Evolutionary conservation across 2,113 vertebrate species (phyloP).

Genomic region (Callionymus lyra): DNA sequence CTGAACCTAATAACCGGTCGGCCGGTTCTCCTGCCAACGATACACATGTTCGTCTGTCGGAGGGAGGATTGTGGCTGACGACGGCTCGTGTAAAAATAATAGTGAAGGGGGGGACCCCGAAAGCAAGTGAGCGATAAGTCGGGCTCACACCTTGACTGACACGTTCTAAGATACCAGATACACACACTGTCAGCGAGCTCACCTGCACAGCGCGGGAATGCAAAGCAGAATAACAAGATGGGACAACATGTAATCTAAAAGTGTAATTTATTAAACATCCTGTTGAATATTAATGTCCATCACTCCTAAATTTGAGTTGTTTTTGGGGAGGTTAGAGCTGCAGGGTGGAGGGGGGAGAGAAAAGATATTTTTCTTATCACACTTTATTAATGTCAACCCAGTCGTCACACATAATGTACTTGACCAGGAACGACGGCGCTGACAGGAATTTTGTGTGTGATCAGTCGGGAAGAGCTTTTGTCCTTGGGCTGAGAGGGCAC

Average conservation of each 20-base stretch:
- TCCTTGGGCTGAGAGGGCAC: constrained; percentile 69
- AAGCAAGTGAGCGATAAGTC: neutral
- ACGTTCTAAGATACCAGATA: constrained; percentile 39
- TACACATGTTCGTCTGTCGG: too few relatives aligned
- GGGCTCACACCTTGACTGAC: constrained; percentile 34
- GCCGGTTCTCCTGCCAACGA: too few relatives aligned
- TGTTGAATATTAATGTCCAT: constrained; percentile 56
- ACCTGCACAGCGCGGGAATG: constrained; percentile 34
- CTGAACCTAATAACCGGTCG: too few relatives aligned
- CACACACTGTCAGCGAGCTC: constrained; percentile 34
- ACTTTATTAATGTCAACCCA: constrained; percentile 44
- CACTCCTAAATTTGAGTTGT: constrained; percentile 42
- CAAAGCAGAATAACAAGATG: constrained; percentile 57
- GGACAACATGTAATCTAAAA: constrained; percentile 58
- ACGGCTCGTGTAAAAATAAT: too few relatives aligned
- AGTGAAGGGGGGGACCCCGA: too few relatives aligned
- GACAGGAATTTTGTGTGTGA: constrained; percentile 49
- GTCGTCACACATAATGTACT: constrained; percentile 40
- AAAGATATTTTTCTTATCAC: constrained; percentile 27
- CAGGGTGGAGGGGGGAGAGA: constrained; percentile 4
- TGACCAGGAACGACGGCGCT: constrained; percentile 43
- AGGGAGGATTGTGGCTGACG: too few relatives aligned
- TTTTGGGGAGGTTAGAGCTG: constrained; percentile 27
- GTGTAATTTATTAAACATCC: constrained; percentile 61
- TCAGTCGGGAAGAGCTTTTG: constrained; percentile 65